A percentile compares a stretch with the other conserved stretches of the same genome.
Evolutionary conservation across 2,888 invertebrate species (phyloP).

Genomic region (Mellilla xanthometata): DNA sequence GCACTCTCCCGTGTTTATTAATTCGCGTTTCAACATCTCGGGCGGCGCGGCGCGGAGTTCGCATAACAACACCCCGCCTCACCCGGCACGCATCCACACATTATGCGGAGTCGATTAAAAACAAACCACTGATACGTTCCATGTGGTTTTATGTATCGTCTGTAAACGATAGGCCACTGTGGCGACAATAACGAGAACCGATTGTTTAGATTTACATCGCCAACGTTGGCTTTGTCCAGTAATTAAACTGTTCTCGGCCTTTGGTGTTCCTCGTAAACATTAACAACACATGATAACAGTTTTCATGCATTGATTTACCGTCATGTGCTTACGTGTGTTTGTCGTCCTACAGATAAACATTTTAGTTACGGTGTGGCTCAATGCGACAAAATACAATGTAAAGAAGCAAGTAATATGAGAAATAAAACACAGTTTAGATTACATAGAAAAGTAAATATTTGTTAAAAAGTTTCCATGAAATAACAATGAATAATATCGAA

Average conservation of each 20-base stretch:
- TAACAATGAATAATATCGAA: too few species aligned
- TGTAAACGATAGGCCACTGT: slow-evolving; percentile 36
- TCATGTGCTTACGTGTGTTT: too few species aligned
- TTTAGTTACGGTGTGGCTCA: background rate
- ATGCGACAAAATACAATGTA: too few species aligned
- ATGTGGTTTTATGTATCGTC: slow-evolving; percentile 50
- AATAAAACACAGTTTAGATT: too few species aligned
- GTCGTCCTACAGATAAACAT: too few species aligned
- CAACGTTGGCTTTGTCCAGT: slow-evolving; percentile 26
- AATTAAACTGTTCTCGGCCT: slow-evolving; percentile 29
- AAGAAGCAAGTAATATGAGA: too few species aligned
- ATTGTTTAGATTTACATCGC: slow-evolving; percentile 32
- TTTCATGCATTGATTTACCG: slow-evolving; percentile 14
- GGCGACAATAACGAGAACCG: slow-evolving; percentile 35
- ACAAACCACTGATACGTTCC: slow-evolving; percentile 48
- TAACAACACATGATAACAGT: background rate
- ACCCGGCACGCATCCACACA: slow-evolving; percentile 42
- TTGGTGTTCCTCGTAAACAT: slow-evolving; percentile 30
- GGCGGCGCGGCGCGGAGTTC: slow-evolving; percentile 58
- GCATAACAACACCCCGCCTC: slow-evolving; percentile 51
- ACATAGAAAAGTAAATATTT: too few species aligned
- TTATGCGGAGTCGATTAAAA: slow-evolving; percentile 48
- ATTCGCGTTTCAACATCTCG: slow-evolving; percentile 45
- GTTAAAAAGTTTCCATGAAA: too few species aligned
- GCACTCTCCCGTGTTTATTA: slow-evolving; percentile 53